Evolutionary conservation across 1,140 invertebrate genomes (phyloP).

Genomic region (Cydia pomonella): DNA sequence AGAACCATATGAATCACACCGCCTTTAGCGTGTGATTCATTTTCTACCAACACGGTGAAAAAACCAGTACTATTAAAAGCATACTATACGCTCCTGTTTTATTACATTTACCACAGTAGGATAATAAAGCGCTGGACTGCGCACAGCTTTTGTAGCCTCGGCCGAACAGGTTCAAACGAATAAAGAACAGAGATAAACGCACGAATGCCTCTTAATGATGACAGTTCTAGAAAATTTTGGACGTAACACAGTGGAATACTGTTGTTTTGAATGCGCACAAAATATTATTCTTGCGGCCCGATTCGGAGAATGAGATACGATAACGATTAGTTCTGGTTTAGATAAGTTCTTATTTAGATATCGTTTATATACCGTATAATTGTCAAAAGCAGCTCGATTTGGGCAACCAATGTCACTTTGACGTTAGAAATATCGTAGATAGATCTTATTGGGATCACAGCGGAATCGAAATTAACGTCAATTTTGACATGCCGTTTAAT

Average conservation of each 20-base stretch:
- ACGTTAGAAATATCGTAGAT: no score
- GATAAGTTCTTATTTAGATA: no score
- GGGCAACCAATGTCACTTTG: no score
- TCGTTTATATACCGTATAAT: no score
- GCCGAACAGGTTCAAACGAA: conserved; percentile 2
- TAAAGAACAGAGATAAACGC: neutral
- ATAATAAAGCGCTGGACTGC: conserved; percentile 2
- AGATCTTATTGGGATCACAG: no score
- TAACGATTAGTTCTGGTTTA: no score
- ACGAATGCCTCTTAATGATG: conserved; percentile 8
- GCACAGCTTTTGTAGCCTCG: neutral
- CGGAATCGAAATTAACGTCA: no score
- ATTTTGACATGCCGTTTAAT: no score
- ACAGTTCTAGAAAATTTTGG: neutral
- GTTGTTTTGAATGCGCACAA: neutral
- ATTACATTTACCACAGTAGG: neutral
- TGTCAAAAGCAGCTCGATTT: no score
- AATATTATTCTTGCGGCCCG: neutral
- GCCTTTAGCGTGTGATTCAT: neutral
- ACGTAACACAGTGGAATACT: neutral
- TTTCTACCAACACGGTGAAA: neutral
- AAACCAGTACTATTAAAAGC: neutral
- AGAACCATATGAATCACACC: no score
- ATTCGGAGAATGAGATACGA: no score
- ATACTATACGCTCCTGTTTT: neutral